These are phyloP conservation scores for Pseudococcus viburni DNA, from an alignment of 2,888 invertebrate genomes.

Conservation along the genomic window DNA sequence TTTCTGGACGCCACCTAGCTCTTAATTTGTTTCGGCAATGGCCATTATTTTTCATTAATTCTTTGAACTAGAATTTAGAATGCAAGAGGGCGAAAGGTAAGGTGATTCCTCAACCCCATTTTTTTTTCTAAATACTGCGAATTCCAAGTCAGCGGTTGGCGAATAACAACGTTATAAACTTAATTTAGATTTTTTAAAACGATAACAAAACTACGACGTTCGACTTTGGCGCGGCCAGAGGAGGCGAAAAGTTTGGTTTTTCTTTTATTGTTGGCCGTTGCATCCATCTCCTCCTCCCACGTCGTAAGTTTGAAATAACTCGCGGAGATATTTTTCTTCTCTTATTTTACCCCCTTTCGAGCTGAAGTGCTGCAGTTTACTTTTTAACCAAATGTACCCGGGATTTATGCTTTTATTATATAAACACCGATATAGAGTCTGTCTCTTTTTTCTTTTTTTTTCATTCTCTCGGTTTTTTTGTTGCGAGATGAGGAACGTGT, in stretches of 20 bases:
- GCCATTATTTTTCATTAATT: not conserved
- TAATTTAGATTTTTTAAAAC: slow-evolving; percentile 46
- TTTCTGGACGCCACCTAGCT: not conserved
- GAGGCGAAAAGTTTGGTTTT: not conserved
- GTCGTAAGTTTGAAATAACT: slow-evolving; percentile 31
- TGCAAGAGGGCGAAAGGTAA: not conserved
- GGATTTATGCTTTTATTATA: slow-evolving; percentile 45
- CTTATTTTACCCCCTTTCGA: slow-evolving; percentile 21
- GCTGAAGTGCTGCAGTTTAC: slow-evolving; percentile 1
- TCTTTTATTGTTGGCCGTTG: slow-evolving; percentile 22
- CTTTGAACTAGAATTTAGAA: not conserved
- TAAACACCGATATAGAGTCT: slow-evolving; percentile 22
- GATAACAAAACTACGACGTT: slow-evolving; percentile 26
- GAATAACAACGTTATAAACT: slow-evolving; percentile 22
- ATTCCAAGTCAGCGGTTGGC: slow-evolving; percentile 21
- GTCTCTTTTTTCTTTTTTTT: not conserved
- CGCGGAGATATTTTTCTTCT: slow-evolving; percentile 32
- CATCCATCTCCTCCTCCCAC: not conserved
- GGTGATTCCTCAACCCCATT: not conserved
- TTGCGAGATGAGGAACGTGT: not conserved
- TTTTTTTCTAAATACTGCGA: not conserved
- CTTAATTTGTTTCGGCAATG: not conserved
- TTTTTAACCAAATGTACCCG: slow-evolving; percentile 35
- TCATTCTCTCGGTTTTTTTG: not conserved
- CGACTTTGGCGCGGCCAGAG: not conserved